Base-by-base conservation (phyloP, 2,797 vertebrate species). In the Takifugu rubripes region DNA sequence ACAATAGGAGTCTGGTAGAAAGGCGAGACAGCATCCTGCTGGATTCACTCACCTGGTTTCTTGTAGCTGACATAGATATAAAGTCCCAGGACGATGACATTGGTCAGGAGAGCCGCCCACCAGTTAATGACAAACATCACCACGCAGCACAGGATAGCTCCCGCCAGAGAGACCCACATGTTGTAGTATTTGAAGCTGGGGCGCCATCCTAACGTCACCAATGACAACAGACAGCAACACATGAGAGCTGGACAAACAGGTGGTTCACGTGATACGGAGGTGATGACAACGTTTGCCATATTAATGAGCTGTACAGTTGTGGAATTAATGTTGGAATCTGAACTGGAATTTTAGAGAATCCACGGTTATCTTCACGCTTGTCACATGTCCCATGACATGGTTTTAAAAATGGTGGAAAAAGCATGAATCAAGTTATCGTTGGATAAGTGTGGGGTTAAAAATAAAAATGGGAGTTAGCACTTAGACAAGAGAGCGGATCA, bases 81-180 rank as follows among this genome's bases (percentile, higher is more conserved):
- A 25, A 99, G 93, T 10, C 92, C 96, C 77, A 99, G 84, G 27
- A 99, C 96, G 26, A 99, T 98, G 77, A 95, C 94, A 0, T 98
- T 98, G 4, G 97, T 99, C 53, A 98, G 75, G 54, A 99, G 87
- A 12, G 97, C 97, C 3, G 97, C 96, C 93, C 92, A 94, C 97
- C 97, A 99, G 83, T 99, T 99, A 84, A 99, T 99, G 77, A 99
- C 93, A 72, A 99, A 99, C 97, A 99, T 99, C 60, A 99, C 96
- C 68, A 93, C 94, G 31, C 97, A 99, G 84, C 97, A 99, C 24
- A 99, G 88, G 40, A 96, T 61, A 1, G 97, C 96, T 73, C 97
- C 97, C 26, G 94, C 75, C 3, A 99, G 92, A 17, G 97, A 98
- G 70, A 96, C 94, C 97, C 97, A 99, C 97, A 98, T 99, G 78